These are phyloP conservation scores for Metaphire vulgaris DNA, from an alignment of 1,140 invertebrate species.

Conservation along the genomic window DNA sequence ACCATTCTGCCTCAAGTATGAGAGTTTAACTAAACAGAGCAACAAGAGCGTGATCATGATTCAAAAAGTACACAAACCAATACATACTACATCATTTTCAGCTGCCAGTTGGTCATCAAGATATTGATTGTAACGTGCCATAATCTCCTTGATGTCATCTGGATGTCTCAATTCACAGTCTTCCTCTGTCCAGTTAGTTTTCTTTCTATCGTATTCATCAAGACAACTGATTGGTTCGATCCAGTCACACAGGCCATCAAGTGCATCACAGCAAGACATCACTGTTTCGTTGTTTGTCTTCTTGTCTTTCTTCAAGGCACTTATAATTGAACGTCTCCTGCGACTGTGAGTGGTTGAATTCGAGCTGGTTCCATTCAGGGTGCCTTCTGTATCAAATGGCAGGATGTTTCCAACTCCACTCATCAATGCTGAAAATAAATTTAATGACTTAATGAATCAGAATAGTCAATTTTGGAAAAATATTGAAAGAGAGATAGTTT, in stretches of 20 bases:
- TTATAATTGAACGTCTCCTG: neutral
- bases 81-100: constrained; percentile 1
- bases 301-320: constrained; percentile 6
- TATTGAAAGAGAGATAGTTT: no score
- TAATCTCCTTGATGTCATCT: constrained; percentile 16
- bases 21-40: no score
- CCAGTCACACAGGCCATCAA: constrained; percentile 8
- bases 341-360: neutral
- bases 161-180: constrained; percentile 20
- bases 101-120: neutral
- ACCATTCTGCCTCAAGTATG: no score
- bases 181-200: constrained; percentile 6
- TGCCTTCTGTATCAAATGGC: constrained; percentile 9
- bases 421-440: constrained; percentile 17
- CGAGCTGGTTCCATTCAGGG: neutral
- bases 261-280: constrained; percentile 13
- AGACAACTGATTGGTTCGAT: constrained; percentile 5
- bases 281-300: neutral
- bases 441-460: no score
- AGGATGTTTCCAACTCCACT: constrained; percentile 12
- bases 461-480: no score
- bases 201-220: constrained; percentile 10
- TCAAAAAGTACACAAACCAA: neutral
- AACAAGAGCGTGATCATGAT: no score
- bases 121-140: constrained; percentile 13